Base-by-base conservation (phyloP, 2,888 invertebrate species). In the Aphodius sticticus region DNA sequence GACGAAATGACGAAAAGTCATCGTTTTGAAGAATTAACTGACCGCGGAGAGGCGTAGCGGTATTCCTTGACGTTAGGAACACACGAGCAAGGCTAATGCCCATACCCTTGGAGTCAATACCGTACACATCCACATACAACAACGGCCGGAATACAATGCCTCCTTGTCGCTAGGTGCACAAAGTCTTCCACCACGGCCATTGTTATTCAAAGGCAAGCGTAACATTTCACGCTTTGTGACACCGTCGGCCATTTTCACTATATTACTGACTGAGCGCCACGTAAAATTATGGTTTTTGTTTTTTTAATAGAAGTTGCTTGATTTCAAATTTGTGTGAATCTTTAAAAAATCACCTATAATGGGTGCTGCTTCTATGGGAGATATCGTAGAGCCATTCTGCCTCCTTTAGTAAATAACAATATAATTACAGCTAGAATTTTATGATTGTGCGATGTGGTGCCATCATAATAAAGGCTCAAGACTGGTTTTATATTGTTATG, bases 141-240 rank as follows among this genome's bases (percentile, higher is more conserved):
- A 75, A 79, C 72, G 72, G 80, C 81, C 81, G 81, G 82, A 84
- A 84, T 81, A 84, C 84, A 84, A 84, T 84, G 83, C 84, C 82
- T 81, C 83, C 74, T 83, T 84, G 84, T 84, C 84, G 84, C 82
- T 83, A 82, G 82, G 83, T 83, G 81, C 81, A 83, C 81, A 83
- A 80, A 53, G 80, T 84, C 82, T 85, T 84, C 85, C 83, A 84
- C 85, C 87, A 84, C 87, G 84, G 86, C 87, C 87, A 88, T 88
- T 88, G 87, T 88, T 88, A 87, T 87, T 86, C 86, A 86, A 87
- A 86, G 83, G 86, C 86, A 84, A 86, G 86, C 87, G 88, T 87
- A 86, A 87, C 87, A 87, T 88, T 88, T 88, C 87, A 88, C 87
- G 88, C 86, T 87, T 85, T 86, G 86, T 86, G 87, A 87, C 87